A percentile compares a stretch with the other conserved stretches of the same genome.
These are phyloP conservation scores for Furcifer pardalis DNA, from an alignment of 2,797 vertebrate species.

Conservation along the genomic window DNA sequence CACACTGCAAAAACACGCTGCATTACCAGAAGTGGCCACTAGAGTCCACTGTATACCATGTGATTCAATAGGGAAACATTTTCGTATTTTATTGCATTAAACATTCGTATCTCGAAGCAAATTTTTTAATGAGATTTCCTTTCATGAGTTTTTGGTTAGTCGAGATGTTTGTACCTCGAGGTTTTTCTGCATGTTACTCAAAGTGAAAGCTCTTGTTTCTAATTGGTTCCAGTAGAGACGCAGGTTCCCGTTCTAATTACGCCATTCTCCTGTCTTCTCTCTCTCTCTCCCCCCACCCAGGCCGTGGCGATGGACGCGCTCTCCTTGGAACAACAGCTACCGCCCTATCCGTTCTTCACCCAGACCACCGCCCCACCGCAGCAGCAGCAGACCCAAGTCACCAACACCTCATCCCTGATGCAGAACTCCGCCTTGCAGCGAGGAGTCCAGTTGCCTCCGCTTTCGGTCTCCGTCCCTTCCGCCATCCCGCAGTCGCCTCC, in stretches of 20 bases:
- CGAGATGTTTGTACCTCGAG: too few relatives aligned
- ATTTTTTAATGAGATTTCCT: too few relatives aligned
- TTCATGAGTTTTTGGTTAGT: too few relatives aligned
- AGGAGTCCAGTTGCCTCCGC: conserved; percentile 87
- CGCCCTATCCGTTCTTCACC: conserved; percentile 92
- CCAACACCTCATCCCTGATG: conserved; percentile 74
- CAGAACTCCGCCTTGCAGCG: conserved; percentile 78
- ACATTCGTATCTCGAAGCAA: too few relatives aligned
- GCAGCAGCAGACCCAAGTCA: conserved; percentile 81
- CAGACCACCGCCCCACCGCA: conserved; percentile 84
- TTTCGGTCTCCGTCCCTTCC: conserved; percentile 82
- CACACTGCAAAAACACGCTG: too few relatives aligned
- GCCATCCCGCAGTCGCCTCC: conserved; percentile 86
- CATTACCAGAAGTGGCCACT: too few relatives aligned
- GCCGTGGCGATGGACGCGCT: conserved; percentile 86
- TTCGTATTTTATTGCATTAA: too few relatives aligned
- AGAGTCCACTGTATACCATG: too few relatives aligned
- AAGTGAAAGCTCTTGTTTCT: too few relatives aligned
- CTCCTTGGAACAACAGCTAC: conserved; percentile 93
- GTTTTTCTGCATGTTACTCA: too few relatives aligned
- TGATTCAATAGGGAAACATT: too few relatives aligned
- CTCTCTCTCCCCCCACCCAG: conserved; percentile 71
- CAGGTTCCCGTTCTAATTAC: neutral
- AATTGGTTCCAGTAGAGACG: too few relatives aligned
- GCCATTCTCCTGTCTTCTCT: neutral